Conservation (phyloP, 2,888 invertebrate genomes). For the Celastrina argiolus region DNA sequence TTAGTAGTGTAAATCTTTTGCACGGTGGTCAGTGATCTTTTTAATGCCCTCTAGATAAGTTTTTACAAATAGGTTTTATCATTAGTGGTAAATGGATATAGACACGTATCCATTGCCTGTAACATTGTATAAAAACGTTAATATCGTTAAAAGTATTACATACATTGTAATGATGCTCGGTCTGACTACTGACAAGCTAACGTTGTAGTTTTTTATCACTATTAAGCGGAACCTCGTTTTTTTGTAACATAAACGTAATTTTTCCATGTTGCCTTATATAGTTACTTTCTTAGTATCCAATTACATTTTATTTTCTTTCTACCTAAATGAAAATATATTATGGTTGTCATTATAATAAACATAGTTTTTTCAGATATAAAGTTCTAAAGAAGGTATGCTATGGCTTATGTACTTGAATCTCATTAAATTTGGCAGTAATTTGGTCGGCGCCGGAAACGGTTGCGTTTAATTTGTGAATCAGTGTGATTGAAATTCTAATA, state of each 20-base stretch:
- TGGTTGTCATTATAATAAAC: no score
- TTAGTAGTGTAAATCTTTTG: neutral
- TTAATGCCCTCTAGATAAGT: no score
- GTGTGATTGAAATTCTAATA: conserved; percentile 16
- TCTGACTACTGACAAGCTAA: conserved; percentile 20
- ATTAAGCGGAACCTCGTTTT: conserved; percentile 38
- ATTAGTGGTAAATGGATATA: neutral
- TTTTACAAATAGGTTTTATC: no score
- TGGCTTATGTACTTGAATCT: neutral
- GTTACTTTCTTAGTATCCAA: neutral
- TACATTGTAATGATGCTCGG: conserved; percentile 24
- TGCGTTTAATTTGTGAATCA: conserved; percentile 15
- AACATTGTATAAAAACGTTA: conserved; percentile 13
- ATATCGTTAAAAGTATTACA: conserved; percentile 29
- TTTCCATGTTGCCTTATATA: neutral
- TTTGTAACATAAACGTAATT: conserved; percentile 48
- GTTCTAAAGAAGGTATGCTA: no score
- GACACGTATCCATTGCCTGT: neutral
- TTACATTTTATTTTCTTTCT: neutral
- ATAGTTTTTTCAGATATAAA: no score
- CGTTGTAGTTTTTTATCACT: conserved; percentile 32
- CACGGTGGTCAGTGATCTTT: no score
- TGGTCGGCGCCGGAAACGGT: conserved; percentile 2
- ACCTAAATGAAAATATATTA: neutral
- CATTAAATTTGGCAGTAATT: neutral